These are phyloP conservation scores for Colossoma macropomum DNA, from an alignment of 2,113 vertebrate species.

Conservation along the genomic window DNA sequence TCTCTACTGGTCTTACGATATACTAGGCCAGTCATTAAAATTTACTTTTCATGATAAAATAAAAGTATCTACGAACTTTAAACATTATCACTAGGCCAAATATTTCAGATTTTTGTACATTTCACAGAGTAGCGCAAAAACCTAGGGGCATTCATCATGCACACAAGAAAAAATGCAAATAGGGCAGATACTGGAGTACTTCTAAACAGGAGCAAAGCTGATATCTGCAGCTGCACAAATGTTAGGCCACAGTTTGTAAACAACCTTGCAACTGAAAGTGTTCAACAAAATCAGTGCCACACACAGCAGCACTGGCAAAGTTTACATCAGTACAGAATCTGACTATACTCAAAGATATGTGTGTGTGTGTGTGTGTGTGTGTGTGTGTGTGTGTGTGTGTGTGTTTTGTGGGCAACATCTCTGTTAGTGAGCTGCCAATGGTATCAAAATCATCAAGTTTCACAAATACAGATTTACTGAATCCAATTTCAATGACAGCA, in stretches of 20 bases:
- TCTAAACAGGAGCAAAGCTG: constrained; percentile 17
- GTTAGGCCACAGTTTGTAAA: constrained; percentile 13
- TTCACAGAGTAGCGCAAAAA: constrained; percentile 36
- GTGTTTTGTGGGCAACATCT: no score
- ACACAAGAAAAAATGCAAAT: constrained; percentile 51
- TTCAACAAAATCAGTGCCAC: background rate
- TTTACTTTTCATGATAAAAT: background rate
- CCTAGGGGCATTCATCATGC: constrained; percentile 46
- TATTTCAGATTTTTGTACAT: constrained; percentile 22
- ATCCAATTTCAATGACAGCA: no score
- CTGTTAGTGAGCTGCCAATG: no score
- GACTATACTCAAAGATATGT: no score
- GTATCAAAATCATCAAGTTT: no score
- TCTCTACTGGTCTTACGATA: background rate
- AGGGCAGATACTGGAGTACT: background rate
- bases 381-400: no score
- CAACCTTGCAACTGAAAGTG: background rate
- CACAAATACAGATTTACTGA: no score
- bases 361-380: no score
- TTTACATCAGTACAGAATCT: background rate
- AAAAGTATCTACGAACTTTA: background rate
- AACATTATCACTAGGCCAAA: background rate
- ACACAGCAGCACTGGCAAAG: background rate
- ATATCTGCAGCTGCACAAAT: constrained; percentile 28
- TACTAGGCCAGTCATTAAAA: no score